Percentiles rank a stretch among this genome's conserved stretches.
These are phyloP conservation scores for Caenorhabditis sp. DNA, from an alignment of 2,888 invertebrate genomes.

Conservation along the genomic window DNA sequence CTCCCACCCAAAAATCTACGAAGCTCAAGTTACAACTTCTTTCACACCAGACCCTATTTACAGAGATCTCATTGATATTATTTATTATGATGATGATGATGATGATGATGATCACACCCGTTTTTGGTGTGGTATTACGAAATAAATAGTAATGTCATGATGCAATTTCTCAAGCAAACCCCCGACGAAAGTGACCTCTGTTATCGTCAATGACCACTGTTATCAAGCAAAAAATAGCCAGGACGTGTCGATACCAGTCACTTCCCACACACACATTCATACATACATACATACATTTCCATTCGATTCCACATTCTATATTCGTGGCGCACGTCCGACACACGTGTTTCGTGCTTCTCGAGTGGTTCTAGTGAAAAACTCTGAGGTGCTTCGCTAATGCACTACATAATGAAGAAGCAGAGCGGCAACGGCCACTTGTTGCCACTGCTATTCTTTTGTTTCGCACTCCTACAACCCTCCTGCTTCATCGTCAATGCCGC, in stretches of 20 bases:
- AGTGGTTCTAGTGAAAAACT: not conserved
- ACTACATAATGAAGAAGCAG: conserved; percentile 24
- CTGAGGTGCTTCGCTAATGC: not conserved
- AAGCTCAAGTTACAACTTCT: too few species aligned
- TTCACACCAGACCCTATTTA: too few species aligned
- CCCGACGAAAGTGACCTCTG: conserved; percentile 10
- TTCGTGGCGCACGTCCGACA: not conserved
- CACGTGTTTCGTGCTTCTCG: not conserved
- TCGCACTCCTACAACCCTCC: conserved; percentile 2
- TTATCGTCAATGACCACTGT: conserved; percentile 20
- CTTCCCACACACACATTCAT: conserved; percentile 2
- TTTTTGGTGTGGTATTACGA: too few species aligned
- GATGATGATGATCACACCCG: too few species aligned
- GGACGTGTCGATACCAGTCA: not conserved
- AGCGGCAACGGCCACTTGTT: too few species aligned
- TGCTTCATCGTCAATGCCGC: conserved; percentile 30
- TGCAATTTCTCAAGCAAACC: not conserved
- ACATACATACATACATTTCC: not conserved
- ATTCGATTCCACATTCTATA: not conserved
- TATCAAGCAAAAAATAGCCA: conserved; percentile 4
- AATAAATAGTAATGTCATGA: not conserved
- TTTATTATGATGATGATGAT: too few species aligned
- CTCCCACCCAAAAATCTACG: too few species aligned
- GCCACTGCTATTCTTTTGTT: conserved; percentile 26
- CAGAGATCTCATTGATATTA: conserved; percentile 29